Evolutionary conservation across 2,888 invertebrate genomes (phyloP), one percentile per base, ranked within the genome.

Genomic region (Mesorhabditis spiculigera): DNA sequence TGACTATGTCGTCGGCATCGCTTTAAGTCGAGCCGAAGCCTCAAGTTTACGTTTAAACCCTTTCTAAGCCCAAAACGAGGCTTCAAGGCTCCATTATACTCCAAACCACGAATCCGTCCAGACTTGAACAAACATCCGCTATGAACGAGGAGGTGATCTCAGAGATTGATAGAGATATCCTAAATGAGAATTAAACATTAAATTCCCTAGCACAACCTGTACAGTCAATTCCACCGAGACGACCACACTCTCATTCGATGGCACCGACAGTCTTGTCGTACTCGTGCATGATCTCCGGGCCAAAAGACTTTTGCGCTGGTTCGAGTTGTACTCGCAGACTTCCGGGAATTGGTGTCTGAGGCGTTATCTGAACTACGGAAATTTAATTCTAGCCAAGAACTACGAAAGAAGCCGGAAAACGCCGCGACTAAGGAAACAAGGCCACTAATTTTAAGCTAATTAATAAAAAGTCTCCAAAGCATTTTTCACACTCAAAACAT

Each of bases 51-150:
- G 28, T 28, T 28, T 28, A 28, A 28, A 3, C 28, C 28, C 3
- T 28, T 28, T 28, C 28, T 28, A 28, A 28, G 28, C 28, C 28
- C 28, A 28, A 28, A 28, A 28, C 1, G 28, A 28, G 28, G 28
- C 28, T 28, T 28, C 28, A 28, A 28, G 3, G 3, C 28, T 28
- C 28, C 78, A 78, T 78, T 72, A 72, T 84, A 84, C 42, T 80
- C 80, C 62, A 84, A n/a, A 71, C 63, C 84, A 71, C 43, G 82
- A 79, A 70, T 84, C 84, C 58, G 76, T 75, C 84, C 84, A 84
- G 4, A 84, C 80, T 70, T 85, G 82, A 84, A 85, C 84, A 84
- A n/a, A 85, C 83, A 73, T 84, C 84, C 5, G 85, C 85, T 13
- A 84, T 78, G 70, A 84, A 84, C 3, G 82, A 81, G 64, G 80